Evolutionary conservation across 2,888 invertebrate species (phyloP), one percentile per base, ranked within the genome.

Genomic region (Lepidochrysops patricia): DNA sequence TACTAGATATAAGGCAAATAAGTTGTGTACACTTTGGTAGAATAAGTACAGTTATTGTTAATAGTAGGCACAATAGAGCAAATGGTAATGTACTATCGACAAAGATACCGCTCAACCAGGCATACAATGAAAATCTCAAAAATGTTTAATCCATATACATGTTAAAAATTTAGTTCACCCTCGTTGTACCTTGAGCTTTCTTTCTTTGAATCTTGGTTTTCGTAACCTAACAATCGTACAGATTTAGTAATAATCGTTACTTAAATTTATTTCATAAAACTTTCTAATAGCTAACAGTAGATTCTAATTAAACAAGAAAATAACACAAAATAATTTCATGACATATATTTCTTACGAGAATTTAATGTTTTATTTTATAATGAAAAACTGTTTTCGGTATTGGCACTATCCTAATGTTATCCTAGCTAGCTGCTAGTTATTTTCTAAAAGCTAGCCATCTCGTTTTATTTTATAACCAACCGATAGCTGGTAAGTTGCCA

Each of bases 1-100:
- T 54, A 54, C 54, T 54, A 54, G 29, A 32, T 54, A 54, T 32
- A 54, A 54, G 54, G 54, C 54, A 32, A 29, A 29, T 19, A 27
- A 32, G 19, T 4, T 23, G 54, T 54, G 54, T 54, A 54, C 29
- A 54, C 54, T 54, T 54, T 54, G 32, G 54, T 54, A 54, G 19
- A 54, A 9, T 54, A 54, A 54, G 54, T 54, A 54, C 54, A 12
- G 23, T 23, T 43, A 19, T 19, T 43, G 19, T 29, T 29, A 29
- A 29, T 9, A 29, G 7, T 29, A 29, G 29, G 29, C 7, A 29
- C 1, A 9, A 9, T 9, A 6, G 9, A 9, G 0, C 29, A 29
- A 1, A 29, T 9, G 7, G 6, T 29, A 29, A 29, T 29, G 29
- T 29, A 7, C 7, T 5, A n/a, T n/a, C n/a, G n/a, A n/a, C n/a